Conservation (phyloP, 2,113 vertebrate genomes). For the Eudyptes chrysolophus region DNA sequence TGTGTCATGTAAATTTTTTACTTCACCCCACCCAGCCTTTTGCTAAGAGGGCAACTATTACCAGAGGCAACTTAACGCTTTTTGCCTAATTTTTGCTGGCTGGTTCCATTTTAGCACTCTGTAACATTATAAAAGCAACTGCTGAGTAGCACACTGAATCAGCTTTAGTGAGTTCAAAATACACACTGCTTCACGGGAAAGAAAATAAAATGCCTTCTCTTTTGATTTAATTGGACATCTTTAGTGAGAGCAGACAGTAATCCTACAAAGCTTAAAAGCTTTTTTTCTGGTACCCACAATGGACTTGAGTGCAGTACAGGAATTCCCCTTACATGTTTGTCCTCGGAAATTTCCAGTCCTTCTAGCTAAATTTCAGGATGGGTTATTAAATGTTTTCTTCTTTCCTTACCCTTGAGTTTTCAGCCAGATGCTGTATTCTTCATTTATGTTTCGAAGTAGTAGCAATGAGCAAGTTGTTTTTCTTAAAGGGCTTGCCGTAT, state of each 20-base stretch:
- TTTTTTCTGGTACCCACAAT: neutral
- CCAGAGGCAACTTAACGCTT: neutral
- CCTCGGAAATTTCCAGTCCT: neutral
- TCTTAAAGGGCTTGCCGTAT: neutral
- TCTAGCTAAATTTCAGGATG: neutral
- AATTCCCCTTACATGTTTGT: neutral
- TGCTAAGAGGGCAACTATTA: neutral
- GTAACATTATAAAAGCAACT: neutral
- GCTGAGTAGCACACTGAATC: neutral
- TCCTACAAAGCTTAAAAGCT: neutral
- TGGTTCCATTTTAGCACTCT: neutral
- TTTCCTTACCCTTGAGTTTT: neutral
- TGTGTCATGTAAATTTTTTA: neutral
- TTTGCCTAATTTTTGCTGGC: neutral
- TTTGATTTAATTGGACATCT: neutral
- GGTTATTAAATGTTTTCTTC: neutral
- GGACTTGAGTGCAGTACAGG: neutral
- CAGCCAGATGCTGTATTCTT: neutral
- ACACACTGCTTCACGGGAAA: neutral
- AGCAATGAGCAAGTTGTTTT: neutral
- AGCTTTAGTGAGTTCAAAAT: neutral
- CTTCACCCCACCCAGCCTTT: neutral
- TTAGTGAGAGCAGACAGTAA: neutral
- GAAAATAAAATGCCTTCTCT: neutral
- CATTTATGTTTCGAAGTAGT: neutral